Evolutionary conservation across 2,797 vertebrate species (phyloP), one percentile per base, ranked within the genome.

Genomic region (Ammospiza maritima): DNA sequence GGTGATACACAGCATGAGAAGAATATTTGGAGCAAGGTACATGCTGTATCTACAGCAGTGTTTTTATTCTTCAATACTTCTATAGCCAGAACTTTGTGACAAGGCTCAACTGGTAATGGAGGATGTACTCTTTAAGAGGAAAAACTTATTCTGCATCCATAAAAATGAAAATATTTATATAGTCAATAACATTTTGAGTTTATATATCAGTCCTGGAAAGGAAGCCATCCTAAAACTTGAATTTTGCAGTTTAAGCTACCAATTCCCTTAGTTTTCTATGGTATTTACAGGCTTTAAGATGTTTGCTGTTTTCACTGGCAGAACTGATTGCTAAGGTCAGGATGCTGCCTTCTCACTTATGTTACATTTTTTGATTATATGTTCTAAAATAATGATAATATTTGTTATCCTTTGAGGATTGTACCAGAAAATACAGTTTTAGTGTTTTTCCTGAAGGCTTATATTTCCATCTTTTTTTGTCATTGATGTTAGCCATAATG

Each of bases 291-390:
- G 32, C 26, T 84, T 87, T 84, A 70, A 70, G 47, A 25, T 42
- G 7, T 40, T 65, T 69, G 32, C 34, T 53, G 12, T 66, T 89
- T 79, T 60, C 45, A 30, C 10, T 66, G 58, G 36, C 27, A 71
- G 45, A 91, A 60, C 27, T 51, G 32, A 40, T 89, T 50, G 17
- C 22, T 80, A 54, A 50, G 23, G 44, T 76, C 56, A 40, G 7
- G 57, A 13, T 57, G 26, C 65, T 88, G 34, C 13, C 22, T 83
- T 78, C 26, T 76, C 29, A 34, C 27, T 54, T 70, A 20, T 10
- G 6, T 64, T 76, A 11, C 14, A 1, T 64, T 54, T 88, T 78
- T 74, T 86, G 21, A 58, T 0, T 0, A 1, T 45, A 3, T n/a
- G 2, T 58, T 62, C 21, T 64, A 77, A 77, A 51, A 20, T 62